Evolutionary conservation across 2,888 invertebrate species (phyloP), one percentile per base, ranked within the genome.

Genomic region (Phaedon cochleariae): DNA sequence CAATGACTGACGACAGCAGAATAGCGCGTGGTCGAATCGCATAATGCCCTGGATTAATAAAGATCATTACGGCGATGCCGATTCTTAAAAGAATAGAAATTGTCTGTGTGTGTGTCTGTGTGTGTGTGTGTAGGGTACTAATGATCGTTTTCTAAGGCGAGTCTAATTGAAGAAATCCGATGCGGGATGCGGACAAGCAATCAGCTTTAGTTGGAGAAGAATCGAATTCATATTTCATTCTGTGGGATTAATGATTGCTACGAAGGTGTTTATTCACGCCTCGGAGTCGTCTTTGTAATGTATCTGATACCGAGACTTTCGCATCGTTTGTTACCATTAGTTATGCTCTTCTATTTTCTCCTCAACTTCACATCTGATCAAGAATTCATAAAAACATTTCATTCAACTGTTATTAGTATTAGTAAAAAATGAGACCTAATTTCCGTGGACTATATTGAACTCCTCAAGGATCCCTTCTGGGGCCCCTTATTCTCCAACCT

Each of bases 1-100:
- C 80, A 81, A 80, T 75, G 75, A 73, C 60, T 70, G 73, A 68
- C 74, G 79, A 79, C 77, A 77, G 79, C 67, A 73, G 74, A 76
- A 77, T 75, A 77, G 76, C 76, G 72, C 73, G 69, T 73, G 74
- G 70, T 74, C 76, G 77, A 77, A 77, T 76, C 74, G 70, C 71
- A 76, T 73, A 78, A 77, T 77, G 67, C 69, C 55, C 65, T 70
- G 75, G 78, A 81, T 80, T 81, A 79, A 80, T 80, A 79, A 78
- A 77, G 74, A 71, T 73, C 74, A 76, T 76, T 74, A 74, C 70
- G 31, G 59, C 62, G 51, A 67, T 58, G 29, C 26, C 52, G 55
- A 18, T 37, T 58, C 18, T 48, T 51, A 29, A 34, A 20, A 26
- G 37, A 57, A 52, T 21, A n/a, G n/a, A n/a, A n/a, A 57, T 57